Evolutionary conservation across 2,113 vertebrate genomes (phyloP).

Genomic region (Triplophysa tibetana): DNA sequence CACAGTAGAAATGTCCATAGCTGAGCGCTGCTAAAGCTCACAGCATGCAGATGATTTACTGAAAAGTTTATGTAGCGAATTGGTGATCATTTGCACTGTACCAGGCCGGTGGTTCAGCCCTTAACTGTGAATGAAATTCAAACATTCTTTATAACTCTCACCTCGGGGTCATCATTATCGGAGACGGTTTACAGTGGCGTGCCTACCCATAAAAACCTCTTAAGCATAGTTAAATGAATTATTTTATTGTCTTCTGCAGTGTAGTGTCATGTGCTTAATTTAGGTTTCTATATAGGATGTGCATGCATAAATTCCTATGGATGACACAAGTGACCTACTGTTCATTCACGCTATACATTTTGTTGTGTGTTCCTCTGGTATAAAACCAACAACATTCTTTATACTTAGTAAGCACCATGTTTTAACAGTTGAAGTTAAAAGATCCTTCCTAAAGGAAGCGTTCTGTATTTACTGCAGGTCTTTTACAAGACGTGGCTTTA

Average conservation of each 20-base stretch:
- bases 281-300: no score
- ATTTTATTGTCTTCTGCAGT: background rate
- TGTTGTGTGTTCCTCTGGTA: no score
- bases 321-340: no score
- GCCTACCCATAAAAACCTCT: conserved; percentile 1
- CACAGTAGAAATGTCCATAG: background rate
- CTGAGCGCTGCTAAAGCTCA: background rate
- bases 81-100: conserved; percentile 9
- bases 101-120: background rate
- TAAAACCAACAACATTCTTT: no score
- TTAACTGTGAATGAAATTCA: conserved; percentile 17
- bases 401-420: no score
- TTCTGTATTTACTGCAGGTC: conserved; percentile 20
- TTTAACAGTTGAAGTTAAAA: no score
- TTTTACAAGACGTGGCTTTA: conserved; percentile 54
- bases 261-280: no score
- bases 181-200: conserved; percentile 19
- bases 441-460: background rate
- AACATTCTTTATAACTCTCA: background rate
- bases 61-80: background rate
- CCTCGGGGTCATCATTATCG: conserved; percentile 1
- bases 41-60: conserved; percentile 5
- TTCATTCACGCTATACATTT: no score
- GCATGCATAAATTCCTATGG: no score
- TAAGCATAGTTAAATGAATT: background rate